Evolutionary conservation across 2,113 vertebrate genomes (phyloP).

Genomic region (Dicaeum eximium): DNA sequence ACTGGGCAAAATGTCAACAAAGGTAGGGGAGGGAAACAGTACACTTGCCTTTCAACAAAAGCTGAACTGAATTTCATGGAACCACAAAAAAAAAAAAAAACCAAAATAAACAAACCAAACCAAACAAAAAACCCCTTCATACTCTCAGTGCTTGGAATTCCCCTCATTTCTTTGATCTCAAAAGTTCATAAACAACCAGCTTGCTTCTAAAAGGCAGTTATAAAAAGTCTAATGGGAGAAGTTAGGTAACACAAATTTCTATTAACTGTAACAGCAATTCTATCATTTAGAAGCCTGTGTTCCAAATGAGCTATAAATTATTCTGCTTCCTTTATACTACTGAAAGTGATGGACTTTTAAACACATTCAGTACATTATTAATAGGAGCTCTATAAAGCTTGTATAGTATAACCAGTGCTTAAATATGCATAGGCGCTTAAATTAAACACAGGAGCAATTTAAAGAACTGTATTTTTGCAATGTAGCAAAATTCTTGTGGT

Average conservation of each 20-base stretch:
- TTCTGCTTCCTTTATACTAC: not conserved
- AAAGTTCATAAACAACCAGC: not conserved
- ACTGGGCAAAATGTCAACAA: constrained; percentile 1
- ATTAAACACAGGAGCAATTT: not conserved
- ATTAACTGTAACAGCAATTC: not conserved
- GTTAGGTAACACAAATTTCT: not conserved
- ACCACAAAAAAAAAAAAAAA: not conserved
- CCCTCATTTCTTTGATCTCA: constrained; percentile 25
- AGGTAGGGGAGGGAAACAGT: not conserved
- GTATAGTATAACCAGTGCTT: not conserved
- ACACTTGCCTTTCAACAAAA: not conserved
- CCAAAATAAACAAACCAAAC: not conserved
- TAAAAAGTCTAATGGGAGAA: not conserved
- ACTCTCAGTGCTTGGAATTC: constrained; percentile 11
- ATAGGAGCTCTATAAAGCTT: not conserved
- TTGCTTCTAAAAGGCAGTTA: not conserved
- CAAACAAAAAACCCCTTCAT: not conserved
- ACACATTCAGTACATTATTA: not conserved
- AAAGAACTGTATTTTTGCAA: not conserved
- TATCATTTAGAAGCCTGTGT: rapidly evolving
- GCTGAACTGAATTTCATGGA: not conserved
- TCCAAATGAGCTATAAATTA: not conserved
- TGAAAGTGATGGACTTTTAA: not conserved
- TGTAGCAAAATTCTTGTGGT: not conserved
- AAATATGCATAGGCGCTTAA: not conserved